Evolutionary conservation across 2,888 invertebrate species (phyloP), one percentile per base, ranked within the genome.

Genomic region (Polymixis lichenea): DNA sequence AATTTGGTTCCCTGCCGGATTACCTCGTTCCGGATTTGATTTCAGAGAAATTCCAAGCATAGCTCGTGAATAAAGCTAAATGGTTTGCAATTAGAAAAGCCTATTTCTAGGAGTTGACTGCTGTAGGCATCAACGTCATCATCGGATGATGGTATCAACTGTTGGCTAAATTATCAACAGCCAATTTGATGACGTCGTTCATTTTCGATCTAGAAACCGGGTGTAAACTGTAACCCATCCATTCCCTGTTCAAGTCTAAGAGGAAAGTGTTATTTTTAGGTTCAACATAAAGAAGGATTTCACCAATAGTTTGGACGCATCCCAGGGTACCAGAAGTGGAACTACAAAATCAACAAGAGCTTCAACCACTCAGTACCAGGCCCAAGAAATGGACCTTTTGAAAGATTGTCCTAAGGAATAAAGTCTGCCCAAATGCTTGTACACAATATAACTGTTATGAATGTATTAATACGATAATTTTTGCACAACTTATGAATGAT

Each of bases 201-300:
- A 38, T 38, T 13, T 46, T 46, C 11, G 43, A 46, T 46, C 43
- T 13, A 46, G 43, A 1, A 46, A 46, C 43, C 11, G 11, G 13
- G 5, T 53, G 2, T 55, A 8, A 66, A 1, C 5, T 43, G 25
- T 25, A 32, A 71, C 2, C 13, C 9, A 17, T 58, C 38, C 8
- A n/a, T 32, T 7, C 15, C 32, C 17, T 78, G 25, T 13, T 6
- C 72, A 76, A 58, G 3, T 64, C 25, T 66, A 46, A 74, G 51
- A 56, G 5, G 17, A n/a, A 28, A 32, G 0, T 56, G 9, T 77
- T 56, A 58, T 78, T 81, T 82, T 68, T 15, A 82, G 82, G 69
- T 82, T 82, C 6, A 56, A 82, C 32, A 67, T 85, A 62, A 72
- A 72, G 5, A 66, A 61, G n/a, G 0, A n/a, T 13, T 82, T 28